phyloP scores from a whole-genome alignment of 2,113 vertebrate genomes.

The Crotophaga sulcirostris region DNA sequence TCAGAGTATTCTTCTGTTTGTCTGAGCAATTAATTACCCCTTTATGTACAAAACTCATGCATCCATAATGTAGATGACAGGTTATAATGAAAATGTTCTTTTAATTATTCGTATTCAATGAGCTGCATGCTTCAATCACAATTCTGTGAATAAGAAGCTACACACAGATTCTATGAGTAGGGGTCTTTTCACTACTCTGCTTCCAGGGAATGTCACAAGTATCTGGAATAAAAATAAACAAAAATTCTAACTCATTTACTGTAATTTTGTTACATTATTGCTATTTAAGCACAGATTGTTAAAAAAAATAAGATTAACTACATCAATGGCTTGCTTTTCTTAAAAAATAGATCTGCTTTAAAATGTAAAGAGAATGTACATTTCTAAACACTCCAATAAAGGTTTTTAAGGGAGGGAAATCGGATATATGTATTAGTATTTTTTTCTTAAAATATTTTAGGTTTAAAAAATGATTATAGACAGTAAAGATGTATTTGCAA shows the following conservation, averaged over 20 bases:
- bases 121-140: background rate
- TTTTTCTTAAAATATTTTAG: background rate
- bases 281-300: background rate
- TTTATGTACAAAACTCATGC: conserved; percentile 4
- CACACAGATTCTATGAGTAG: background rate
- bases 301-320: background rate
- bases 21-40: background rate
- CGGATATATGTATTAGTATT: background rate
- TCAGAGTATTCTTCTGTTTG: rapidly evolving
- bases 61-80: background rate
- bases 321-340: background rate
- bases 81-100: background rate
- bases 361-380: background rate
- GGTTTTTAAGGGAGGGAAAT: background rate
- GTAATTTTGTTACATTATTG: background rate
- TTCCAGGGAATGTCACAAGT: background rate
- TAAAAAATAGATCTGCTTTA: background rate
- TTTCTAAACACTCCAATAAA: background rate
- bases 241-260: background rate
- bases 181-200: background rate
- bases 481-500: background rate
- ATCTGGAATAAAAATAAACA: background rate
- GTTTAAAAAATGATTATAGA: background rate
- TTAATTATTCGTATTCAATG: background rate
- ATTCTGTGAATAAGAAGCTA: background rate